Percentiles rank a stretch among this genome's conserved stretches.
phyloP scores from a whole-genome alignment of 2,113 vertebrate genomes.

The Plecturocebus donacophilus region DNA sequence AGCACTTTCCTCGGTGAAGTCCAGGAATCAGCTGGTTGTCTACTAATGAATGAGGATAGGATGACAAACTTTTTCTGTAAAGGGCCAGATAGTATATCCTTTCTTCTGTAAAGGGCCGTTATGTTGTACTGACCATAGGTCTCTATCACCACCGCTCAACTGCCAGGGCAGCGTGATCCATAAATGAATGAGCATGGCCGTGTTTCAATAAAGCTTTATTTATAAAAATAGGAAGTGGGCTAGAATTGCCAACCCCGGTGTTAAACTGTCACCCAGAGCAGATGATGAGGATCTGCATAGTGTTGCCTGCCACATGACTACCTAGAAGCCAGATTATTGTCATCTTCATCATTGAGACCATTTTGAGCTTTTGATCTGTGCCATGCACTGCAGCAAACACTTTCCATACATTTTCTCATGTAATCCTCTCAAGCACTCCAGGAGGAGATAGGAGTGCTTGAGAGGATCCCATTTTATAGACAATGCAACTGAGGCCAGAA shows the following conservation, averaged over 20 bases:
- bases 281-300: neutral
- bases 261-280: neutral
- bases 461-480: neutral
- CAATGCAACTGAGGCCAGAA: neutral
- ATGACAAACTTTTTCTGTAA: neutral
- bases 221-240: neutral
- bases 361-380: neutral
- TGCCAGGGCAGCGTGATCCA: fast-evolving
- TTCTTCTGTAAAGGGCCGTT: neutral
- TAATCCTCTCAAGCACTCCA: neutral
- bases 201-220: conserved; percentile 62
- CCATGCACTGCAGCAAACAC: neutral
- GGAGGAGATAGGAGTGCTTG: neutral
- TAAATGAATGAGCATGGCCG: neutral
- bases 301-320: fast-evolving
- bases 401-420: neutral
- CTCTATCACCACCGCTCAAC: neutral
- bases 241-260: neutral
- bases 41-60: fast-evolving
- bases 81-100: neutral
- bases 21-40: neutral
- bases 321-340: neutral
- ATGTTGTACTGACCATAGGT: neutral
- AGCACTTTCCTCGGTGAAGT: neutral
- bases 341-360: neutral